Base-by-base conservation (phyloP, 1,140 invertebrate species). In the Meloidogyne floridensis region DNA sequence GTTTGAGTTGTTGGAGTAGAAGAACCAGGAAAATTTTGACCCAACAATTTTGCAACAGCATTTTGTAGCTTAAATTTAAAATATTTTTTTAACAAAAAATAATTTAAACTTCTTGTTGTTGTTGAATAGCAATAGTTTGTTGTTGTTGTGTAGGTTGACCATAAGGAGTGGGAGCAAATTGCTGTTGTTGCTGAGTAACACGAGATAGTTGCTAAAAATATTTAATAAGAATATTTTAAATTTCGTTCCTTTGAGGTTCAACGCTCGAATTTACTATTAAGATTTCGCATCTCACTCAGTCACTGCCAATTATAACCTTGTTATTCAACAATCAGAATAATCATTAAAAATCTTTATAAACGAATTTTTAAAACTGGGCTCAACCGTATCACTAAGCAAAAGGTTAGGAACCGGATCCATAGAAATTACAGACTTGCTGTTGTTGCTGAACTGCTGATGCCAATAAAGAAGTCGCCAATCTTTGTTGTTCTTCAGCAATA, bases 1-100 rank as follows among this genome's bases (percentile, higher is more conserved):
- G 69, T n/a, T 56, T 69, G 56, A n/a, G 15, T 77, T 43, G 69
- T 54, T 18, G 54, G 11, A 13, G 15, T 56, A 56, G 53, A 15
- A 47, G 15, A 53, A 9, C 43, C 47, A 51, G 77, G 65, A 42
- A 79, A 79, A 9, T 79, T 13, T 20, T 77, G 75, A 13, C 77
- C 32, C 11, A 79, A 18, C 20, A 79, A 79, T 79, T 79, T 69
- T 10, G 20, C 43, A 51, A 79, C 77, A 11, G 77, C 77, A 71
- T 79, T 79, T 71, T 79, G 77, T 71, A 79, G 6, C 77, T 79
- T 51, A 18, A 73, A 73, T 32, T 32, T 11, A 18, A 43, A 71
- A 47, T 18, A n/a, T 70, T 65, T 20, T n/a, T 15, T 79, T 70
- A n/a, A 42, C 32, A 15, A n/a, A 65, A n/a, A 65, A 32, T 75